These are phyloP conservation scores for Stictonetta naevosa DNA, from an alignment of 2,113 vertebrate species.

Conservation along the genomic window DNA sequence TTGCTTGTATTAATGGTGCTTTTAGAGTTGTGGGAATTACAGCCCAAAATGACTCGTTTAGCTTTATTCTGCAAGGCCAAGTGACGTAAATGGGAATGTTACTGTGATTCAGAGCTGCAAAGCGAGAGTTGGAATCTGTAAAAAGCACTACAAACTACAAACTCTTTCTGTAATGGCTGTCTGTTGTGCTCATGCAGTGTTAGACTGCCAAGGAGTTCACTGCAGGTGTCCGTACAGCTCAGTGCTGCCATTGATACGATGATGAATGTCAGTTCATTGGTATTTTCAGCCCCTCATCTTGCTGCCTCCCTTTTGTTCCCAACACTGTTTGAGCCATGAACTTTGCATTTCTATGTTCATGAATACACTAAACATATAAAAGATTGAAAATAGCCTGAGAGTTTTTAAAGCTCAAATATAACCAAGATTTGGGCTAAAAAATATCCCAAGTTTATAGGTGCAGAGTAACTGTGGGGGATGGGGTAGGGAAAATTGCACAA, in stretches of 20 bases:
- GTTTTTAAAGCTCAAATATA: constrained; percentile 15
- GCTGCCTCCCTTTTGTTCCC: not conserved
- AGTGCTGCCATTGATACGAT: not conserved
- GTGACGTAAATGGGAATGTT: not conserved
- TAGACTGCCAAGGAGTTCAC: not conserved
- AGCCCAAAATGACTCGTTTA: not conserved
- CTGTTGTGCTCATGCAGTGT: not conserved
- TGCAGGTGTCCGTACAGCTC: not conserved
- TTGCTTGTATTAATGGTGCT: not conserved
- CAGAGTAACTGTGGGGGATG: constrained; percentile 8
- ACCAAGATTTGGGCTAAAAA: constrained; percentile 35
- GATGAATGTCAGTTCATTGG: not conserved
- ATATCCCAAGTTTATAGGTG: not conserved
- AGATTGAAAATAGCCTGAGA: constrained; percentile 15
- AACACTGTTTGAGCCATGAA: not conserved
- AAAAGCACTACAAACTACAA: not conserved
- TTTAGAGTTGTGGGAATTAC: not conserved
- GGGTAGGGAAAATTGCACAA: not conserved
- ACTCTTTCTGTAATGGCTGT: not conserved
- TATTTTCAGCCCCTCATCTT: constrained; percentile 12
- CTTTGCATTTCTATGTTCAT: not conserved
- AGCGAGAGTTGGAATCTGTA: not conserved
- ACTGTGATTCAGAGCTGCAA: not conserved
- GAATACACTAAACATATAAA: constrained; percentile 31
- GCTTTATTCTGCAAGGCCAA: not conserved